Evolutionary conservation across 1,140 invertebrate genomes (phyloP).

Genomic region (Teleopsis dalmanni): DNA sequence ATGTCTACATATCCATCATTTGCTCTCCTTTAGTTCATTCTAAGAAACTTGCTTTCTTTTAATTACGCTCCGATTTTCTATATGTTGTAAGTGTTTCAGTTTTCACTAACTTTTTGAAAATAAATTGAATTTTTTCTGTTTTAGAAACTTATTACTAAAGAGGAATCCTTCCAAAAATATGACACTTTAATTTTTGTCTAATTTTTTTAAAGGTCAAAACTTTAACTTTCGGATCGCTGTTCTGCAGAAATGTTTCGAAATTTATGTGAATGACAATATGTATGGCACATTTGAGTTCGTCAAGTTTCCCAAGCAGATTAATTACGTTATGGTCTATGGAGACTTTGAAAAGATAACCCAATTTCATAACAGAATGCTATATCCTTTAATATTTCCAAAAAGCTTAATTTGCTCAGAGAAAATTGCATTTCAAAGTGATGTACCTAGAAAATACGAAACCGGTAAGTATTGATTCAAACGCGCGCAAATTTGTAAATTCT

Average conservation of each 20-base stretch:
- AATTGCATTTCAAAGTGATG: constrained; percentile 39
- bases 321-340: constrained; percentile 33
- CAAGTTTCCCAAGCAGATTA: constrained; percentile 41
- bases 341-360: constrained; percentile 42
- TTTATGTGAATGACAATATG: constrained; percentile 39
- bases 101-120: no score
- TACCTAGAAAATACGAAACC: constrained; percentile 33
- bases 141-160: no score
- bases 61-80: no score
- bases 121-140: no score
- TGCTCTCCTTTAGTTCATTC: no score
- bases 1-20: no score
- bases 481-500: no score
- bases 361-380: constrained; percentile 41
- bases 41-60: no score
- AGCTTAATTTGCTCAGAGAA: constrained; percentile 32
- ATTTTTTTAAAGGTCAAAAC: constrained; percentile 25
- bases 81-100: no score
- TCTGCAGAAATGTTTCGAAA: constrained; percentile 38
- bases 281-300: constrained; percentile 40
- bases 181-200: no score
- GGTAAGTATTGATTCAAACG: constrained; percentile 16
- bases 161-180: no score
- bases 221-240: constrained; percentile 40
- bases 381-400: constrained; percentile 35